Evolutionary conservation across 2,888 invertebrate species (phyloP), one percentile per base, ranked within the genome.

Genomic region (Drosophila robusta): DNA sequence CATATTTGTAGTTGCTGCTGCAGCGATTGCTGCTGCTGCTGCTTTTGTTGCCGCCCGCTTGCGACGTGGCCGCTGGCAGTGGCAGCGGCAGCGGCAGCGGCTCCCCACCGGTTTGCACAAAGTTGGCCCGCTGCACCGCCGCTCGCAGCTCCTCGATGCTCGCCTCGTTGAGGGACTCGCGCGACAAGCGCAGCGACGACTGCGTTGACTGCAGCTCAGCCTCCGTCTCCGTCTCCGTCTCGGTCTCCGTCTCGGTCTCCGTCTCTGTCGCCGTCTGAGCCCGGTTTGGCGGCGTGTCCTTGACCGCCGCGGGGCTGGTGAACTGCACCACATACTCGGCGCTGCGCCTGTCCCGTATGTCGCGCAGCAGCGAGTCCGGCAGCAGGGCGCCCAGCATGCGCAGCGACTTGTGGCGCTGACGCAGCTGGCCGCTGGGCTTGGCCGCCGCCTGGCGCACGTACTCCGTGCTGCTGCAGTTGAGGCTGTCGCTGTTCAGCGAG

Each of bases 401-500:
- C 71, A 82, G 14, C 22, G 83, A 80, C 5, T 84, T 84, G 58
- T 88, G 89, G 4, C 87, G 79, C 63, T 79, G 94, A 18, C 89
- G 61, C 38, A 79, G 50, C 47, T 88, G 83, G 0, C 83, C 83
- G 22, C 77, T 84, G 22, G 83, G 83, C 55, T 76, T 83, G 41
- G 80, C 63, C 0, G 83, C 83, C 14, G 83, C 65, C 45, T 84
- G 83, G 11, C 89, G 77, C 64, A 84, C 95, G 91, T 90, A 96
- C 95, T 84, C 83, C n/a, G 83, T 84, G 71, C 71, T 80, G 75
- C 94, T 94, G 88, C 95, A 95, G 92, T 96, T 96, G 73, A 97
- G 92, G 34, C 96, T 96, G 92, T 97, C 97, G 91, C 96, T 96
- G 90, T 96, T 96, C 89, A 96, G 94, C 63, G 83, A 83, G 38